Percentiles rank a stretch among this genome's conserved stretches.
Evolutionary conservation across 2,888 invertebrate genomes (phyloP).

Genomic region (Nomada lathburiana): DNA sequence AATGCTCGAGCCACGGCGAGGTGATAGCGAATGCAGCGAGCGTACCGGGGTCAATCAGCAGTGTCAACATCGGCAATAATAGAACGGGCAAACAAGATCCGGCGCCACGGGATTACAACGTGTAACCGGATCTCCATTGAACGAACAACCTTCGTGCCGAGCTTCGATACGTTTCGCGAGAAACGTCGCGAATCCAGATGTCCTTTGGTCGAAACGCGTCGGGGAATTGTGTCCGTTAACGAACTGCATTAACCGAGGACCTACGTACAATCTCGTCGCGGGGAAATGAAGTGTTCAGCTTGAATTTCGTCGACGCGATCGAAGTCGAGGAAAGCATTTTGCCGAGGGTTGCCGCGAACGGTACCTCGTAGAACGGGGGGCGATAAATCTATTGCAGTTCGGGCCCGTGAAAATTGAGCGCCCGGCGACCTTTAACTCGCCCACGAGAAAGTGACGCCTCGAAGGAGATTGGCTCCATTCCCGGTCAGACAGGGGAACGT

Average conservation of each 20-base stretch:
- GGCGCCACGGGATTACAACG: constrained; percentile 48
- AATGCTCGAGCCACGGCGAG: constrained; percentile 27
- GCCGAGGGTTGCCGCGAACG: constrained; percentile 23
- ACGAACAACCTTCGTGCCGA: neutral
- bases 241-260: neutral
- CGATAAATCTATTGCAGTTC: constrained; percentile 25
- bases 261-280: too few species aligned
- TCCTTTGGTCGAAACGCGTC: too few species aligned
- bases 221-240: neutral
- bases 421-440: constrained; percentile 54
- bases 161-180: neutral
- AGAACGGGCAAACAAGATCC: constrained; percentile 57
- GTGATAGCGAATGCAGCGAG: constrained; percentile 19
- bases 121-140: constrained; percentile 39
- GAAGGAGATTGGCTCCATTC: constrained; percentile 41
- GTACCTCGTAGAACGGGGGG: constrained; percentile 45
- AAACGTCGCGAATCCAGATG: neutral
- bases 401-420: constrained; percentile 41
- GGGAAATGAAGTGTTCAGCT: neutral
- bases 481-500: constrained; percentile 16
- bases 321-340: constrained; percentile 15
- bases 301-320: neutral
- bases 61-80: constrained; percentile 67
- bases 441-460: constrained; percentile 52
- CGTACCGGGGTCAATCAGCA: constrained; percentile 65